phyloP scores from a whole-genome alignment of 2,888 invertebrate genomes.

The Oxystoma pomonae region DNA sequence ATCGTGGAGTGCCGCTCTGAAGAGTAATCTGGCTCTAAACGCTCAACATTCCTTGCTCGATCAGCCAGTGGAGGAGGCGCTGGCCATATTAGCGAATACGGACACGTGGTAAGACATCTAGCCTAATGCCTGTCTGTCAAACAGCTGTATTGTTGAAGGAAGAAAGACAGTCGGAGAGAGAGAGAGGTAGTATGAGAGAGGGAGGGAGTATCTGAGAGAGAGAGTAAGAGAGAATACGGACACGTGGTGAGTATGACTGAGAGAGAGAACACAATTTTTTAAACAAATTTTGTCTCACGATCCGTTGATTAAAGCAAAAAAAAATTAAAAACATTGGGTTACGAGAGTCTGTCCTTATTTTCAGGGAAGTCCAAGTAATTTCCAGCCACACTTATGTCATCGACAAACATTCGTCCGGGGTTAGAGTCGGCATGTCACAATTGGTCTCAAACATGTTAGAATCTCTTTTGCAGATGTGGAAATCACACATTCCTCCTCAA shows the following conservation, averaged over 20 bases:
- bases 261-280: no score
- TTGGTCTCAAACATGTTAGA: constrained; percentile 82
- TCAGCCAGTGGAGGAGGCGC: constrained; percentile 69
- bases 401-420: constrained; percentile 45
- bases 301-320: no score
- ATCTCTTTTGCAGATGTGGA: constrained; percentile 72
- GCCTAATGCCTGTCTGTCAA: no score
- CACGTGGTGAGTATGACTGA: no score
- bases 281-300: no score
- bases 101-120: constrained; percentile 72
- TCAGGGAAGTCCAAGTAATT: constrained; percentile 54
- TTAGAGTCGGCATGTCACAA: constrained; percentile 71
- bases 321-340: no score
- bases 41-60: constrained; percentile 57
- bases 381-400: constrained; percentile 52
- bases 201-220: no score
- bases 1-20: constrained; percentile 56
- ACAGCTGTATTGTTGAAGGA: no score
- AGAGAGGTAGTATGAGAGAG: no score
- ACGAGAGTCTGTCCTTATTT: no score
- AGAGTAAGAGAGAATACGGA: no score
- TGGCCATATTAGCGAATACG: constrained; percentile 77
- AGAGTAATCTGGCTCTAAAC: constrained; percentile 51
- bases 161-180: no score
- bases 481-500: constrained; percentile 69